These are phyloP conservation scores for Mesoclemmys tuberculata DNA, from an alignment of 2,113 vertebrate genomes.

Conservation along the genomic window DNA sequence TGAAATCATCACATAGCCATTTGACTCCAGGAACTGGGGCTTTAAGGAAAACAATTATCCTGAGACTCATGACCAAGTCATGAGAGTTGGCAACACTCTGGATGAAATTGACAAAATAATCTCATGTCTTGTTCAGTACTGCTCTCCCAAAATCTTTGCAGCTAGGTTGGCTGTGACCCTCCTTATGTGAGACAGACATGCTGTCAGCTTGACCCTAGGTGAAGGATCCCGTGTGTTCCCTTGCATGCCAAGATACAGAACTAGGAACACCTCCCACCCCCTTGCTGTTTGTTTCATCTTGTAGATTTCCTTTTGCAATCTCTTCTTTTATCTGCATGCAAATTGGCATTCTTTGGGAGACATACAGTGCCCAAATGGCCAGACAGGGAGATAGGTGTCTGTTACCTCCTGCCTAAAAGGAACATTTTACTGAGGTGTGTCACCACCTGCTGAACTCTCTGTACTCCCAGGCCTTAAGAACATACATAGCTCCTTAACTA, in stretches of 20 bases:
- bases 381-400: neutral
- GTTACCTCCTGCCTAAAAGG: neutral
- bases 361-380: neutral
- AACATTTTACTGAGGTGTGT: too few species aligned
- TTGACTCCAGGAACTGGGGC: too few species aligned
- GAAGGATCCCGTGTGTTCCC: neutral
- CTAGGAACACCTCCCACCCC: neutral
- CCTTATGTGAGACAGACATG: neutral
- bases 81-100: too few species aligned
- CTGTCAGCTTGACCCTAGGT: neutral
- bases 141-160: neutral
- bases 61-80: too few species aligned
- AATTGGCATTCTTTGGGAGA: neutral
- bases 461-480: too few species aligned
- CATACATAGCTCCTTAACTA: too few species aligned
- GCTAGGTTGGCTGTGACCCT: neutral
- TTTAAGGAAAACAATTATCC: too few species aligned
- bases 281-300: neutral
- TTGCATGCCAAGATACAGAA: neutral
- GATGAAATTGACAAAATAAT: neutral
- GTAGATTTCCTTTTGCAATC: neutral
- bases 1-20: too few species aligned
- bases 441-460: too few species aligned
- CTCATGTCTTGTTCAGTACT: neutral
- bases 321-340: neutral